Evolutionary conservation across 2,888 invertebrate species (phyloP).

Genomic region (Drosophila parthenogenetica): DNA sequence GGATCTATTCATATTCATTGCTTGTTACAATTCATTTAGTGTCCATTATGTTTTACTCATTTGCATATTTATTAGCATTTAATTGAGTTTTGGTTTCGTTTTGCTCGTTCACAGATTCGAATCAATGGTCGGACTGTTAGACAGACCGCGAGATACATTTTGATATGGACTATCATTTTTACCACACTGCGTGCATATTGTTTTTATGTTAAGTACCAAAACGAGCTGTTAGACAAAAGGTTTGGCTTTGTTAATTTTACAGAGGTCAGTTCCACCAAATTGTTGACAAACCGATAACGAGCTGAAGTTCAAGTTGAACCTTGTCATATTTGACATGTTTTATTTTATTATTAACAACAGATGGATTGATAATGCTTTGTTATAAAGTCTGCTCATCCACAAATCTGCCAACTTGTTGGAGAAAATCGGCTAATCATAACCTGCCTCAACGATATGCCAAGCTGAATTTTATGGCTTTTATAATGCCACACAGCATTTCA

Average conservation of each 20-base stretch:
- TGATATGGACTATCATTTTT: conserved; percentile 42
- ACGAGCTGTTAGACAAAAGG: conserved; percentile 21
- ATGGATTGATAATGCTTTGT: conserved; percentile 30
- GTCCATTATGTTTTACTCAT: conserved; percentile 54
- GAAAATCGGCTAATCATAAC: conserved; percentile 51
- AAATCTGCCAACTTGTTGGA: conserved; percentile 22
- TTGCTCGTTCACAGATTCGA: conserved; percentile 31
- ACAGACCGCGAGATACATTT: conserved; percentile 6
- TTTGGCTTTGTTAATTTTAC: conserved; percentile 55
- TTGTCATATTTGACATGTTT: conserved; percentile 48
- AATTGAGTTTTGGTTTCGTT: conserved; percentile 70
- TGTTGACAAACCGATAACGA: conserved; percentile 51
- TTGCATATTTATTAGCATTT: conserved; percentile 79
- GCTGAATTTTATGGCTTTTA: conserved; percentile 48
- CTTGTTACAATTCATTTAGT: conserved; percentile 79
- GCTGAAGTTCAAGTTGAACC: conserved; percentile 61
- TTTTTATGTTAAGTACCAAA: conserved; percentile 47
- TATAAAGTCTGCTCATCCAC: conserved; percentile 38
- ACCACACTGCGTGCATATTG: conserved; percentile 36
- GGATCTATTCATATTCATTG: conserved; percentile 62
- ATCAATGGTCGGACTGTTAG: background rate
- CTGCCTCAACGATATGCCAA: conserved; percentile 56
- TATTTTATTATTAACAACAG: conserved; percentile 33
- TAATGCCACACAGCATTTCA: conserved; percentile 65
- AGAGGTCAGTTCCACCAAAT: conserved; percentile 62